Percentiles rank a stretch among this genome's conserved stretches.
These are phyloP conservation scores for Tachina grossa DNA, from an alignment of 2,888 invertebrate species.

Conservation along the genomic window DNA sequence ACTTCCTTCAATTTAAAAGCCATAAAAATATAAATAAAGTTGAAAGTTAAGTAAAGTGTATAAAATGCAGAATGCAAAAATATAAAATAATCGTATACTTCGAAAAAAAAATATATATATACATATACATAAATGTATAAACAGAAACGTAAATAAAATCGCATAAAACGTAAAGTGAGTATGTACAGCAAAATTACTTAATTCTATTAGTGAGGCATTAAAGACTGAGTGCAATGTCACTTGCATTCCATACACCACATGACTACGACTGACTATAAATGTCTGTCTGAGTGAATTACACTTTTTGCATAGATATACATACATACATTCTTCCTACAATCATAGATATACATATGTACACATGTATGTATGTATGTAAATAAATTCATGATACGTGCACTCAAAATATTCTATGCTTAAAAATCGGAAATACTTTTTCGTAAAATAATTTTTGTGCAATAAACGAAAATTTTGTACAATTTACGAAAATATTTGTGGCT, in stretches of 20 bases:
- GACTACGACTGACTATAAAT: constrained; percentile 46
- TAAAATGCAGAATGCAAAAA: constrained; percentile 31
- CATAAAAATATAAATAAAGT: constrained; percentile 63
- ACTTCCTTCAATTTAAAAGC: constrained; percentile 69
- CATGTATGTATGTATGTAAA: background rate
- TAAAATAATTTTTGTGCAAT: too few species aligned
- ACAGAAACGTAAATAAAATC: constrained; percentile 35
- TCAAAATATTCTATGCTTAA: too few species aligned
- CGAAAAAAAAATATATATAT: background rate
- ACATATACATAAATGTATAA: background rate
- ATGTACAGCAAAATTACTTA: constrained; percentile 71
- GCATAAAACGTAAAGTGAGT: constrained; percentile 35
- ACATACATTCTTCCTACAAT: too few species aligned
- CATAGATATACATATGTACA: background rate
- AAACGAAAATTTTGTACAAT: too few species aligned
- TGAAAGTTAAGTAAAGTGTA: constrained; percentile 59
- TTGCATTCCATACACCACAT: constrained; percentile 44
- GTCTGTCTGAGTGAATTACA: constrained; percentile 8
- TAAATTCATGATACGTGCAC: constrained; percentile 39
- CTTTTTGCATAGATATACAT: background rate
- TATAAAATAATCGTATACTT: constrained; percentile 27
- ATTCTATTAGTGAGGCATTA: constrained; percentile 73
- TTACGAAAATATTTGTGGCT: too few species aligned
- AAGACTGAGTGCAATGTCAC: constrained; percentile 49
- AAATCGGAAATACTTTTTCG: too few species aligned